Conservation (phyloP, 1,140 invertebrate species). For the Drosophila repleta region DNA sequence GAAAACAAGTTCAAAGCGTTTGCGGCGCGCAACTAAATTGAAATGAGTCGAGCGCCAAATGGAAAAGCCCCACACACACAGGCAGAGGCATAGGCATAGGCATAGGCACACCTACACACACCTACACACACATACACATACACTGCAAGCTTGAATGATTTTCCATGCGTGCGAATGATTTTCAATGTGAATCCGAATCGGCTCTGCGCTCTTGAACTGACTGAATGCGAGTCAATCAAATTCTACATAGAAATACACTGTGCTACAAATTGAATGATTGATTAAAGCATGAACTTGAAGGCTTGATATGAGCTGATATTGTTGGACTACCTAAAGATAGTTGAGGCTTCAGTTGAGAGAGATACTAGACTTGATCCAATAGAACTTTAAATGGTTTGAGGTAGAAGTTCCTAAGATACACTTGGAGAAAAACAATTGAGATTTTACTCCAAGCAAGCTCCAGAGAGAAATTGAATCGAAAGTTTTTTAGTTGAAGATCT, state of each 20-base stretch:
- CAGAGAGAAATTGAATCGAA: too few species aligned
- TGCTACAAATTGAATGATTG: neutral
- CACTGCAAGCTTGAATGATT: conserved; percentile 75
- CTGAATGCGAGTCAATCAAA: conserved; percentile 49
- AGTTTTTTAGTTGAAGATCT: too few species aligned
- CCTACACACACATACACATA: conserved; percentile 24
- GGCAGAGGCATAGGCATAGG: conserved; percentile 18
- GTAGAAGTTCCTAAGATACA: too few species aligned
- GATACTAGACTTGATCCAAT: too few species aligned
- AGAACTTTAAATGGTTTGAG: too few species aligned
- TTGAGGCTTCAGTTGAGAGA: too few species aligned
- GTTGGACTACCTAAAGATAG: too few species aligned
- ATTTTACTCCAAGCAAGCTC: neutral
- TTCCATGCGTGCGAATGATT: conserved; percentile 76
- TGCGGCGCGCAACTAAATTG: conserved; percentile 80
- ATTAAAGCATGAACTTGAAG: neutral
- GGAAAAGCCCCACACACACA: conserved; percentile 62
- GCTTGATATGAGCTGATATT: neutral
- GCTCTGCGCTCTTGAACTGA: conserved; percentile 48
- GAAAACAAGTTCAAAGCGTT: conserved; percentile 80
- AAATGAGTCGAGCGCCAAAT: conserved; percentile 70
- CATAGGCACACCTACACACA: conserved; percentile 23
- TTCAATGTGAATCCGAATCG: conserved; percentile 46
- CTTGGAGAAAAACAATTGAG: too few species aligned
- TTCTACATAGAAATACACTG: conserved; percentile 31